A percentile compares a stretch with the other conserved stretches of the same genome.
Conservation (phyloP, 2,888 invertebrate species). For the Rhopalosiphum nymphaeae region DNA sequence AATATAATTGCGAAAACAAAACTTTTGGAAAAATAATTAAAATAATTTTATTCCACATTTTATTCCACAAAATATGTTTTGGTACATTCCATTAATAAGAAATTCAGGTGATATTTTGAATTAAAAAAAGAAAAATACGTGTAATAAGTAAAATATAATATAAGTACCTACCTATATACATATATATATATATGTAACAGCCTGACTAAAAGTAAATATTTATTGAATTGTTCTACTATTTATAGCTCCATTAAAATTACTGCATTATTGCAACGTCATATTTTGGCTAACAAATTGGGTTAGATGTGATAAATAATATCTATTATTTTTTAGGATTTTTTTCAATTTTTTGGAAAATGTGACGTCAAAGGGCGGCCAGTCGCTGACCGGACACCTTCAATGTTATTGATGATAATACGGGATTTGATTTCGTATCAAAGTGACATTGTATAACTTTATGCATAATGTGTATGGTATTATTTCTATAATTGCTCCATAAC, state of each 20-base stretch:
- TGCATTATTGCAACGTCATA: neutral
- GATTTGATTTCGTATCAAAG: neutral
- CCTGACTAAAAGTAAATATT: neutral
- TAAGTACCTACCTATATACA: no score
- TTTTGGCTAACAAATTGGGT: slow-evolving; percentile 6
- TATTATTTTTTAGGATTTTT: slow-evolving; percentile 3
- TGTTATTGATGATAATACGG: neutral
- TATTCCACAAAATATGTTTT: slow-evolving; percentile 26
- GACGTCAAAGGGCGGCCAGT: neutral
- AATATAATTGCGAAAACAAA: neutral
- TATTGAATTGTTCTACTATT: slow-evolving; percentile 8
- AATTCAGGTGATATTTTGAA: slow-evolving; percentile 24
- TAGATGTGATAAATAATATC: neutral
- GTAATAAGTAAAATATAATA: neutral
- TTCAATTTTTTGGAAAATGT: slow-evolving; percentile 2
- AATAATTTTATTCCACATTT: neutral
- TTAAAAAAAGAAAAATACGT: neutral
- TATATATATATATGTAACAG: neutral
- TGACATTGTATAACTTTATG: neutral
- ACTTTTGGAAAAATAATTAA: slow-evolving; percentile 21
- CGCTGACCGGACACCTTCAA: neutral
- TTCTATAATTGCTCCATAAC: neutral
- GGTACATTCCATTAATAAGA: slow-evolving; percentile 18
- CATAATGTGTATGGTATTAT: neutral
- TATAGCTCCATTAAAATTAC: neutral